Evolutionary conservation across 2,113 vertebrate species (phyloP), one percentile per base, ranked within the genome.

Genomic region (Cricetomys ansorgei): DNA sequence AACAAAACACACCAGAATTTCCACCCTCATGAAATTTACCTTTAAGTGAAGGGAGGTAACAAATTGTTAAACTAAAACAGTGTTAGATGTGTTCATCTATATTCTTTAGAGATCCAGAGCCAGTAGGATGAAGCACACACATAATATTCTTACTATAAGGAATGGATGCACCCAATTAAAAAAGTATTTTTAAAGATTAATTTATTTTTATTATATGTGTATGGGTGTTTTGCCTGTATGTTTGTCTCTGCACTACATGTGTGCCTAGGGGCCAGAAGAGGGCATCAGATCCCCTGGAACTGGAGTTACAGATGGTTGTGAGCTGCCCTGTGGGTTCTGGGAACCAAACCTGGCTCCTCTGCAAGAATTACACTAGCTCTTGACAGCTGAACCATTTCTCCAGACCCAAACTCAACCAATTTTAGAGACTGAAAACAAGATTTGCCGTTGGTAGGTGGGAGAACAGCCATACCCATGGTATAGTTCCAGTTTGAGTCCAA

Each of bases 1-100:
- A 95, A 75, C 25, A 86, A 89, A 95, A 75, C 31, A 86, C 15
- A 84, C 40, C 45, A 55, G 91, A 96, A 88, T 67, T 40, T 43
- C 48, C 83, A 70, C 31, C 57, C 12, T 75, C 72, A 16, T 80
- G 77, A 75, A 79, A 13, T 87, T 93, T 84, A 88, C 0, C 8
- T 59, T 83, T 50, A 37, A 37, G 6, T 91, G 34, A 53, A 79
- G 48, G 76, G 48, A 91, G 31, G 53, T 17, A 79, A 80, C 40
- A 92, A n/a, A 31, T 72, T 75, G 5, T 34, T 48, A 62, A 76
- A 76, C 3, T 31, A 23, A 81, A 57, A 70, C 7, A 34, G 37
- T 31, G n/a, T 70, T 37, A 67, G 65, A 21, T 87, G 4, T 40
- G 29, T 79, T 94, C 50, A 40, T 69, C 25, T 53, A 37, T 5